These are phyloP conservation scores for Neolamprologus falcicula DNA, from an alignment of 2,113 vertebrate genomes.

Conservation along the genomic window DNA sequence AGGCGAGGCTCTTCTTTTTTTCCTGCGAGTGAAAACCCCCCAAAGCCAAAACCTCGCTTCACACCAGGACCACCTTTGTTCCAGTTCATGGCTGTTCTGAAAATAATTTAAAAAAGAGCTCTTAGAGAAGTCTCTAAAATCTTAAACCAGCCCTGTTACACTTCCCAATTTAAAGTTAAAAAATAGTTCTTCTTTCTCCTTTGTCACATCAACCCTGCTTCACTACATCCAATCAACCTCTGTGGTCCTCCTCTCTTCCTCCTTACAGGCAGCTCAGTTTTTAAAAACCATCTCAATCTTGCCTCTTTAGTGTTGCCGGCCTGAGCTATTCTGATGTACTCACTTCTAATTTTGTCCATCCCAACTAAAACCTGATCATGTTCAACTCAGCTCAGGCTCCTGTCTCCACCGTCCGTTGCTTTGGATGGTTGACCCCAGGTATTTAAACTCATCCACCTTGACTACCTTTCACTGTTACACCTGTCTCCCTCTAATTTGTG, in stretches of 20 bases:
- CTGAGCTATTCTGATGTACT: not conserved
- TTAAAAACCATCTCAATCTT: not conserved
- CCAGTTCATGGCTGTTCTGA: constrained; percentile 86
- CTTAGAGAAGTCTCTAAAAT: not conserved
- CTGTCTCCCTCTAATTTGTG: not conserved
- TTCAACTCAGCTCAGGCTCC: not conserved
- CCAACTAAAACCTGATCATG: not conserved
- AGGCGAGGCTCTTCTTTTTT: constrained; percentile 89
- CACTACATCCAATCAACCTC: not conserved
- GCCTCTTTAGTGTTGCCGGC: not conserved
- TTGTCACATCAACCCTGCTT: not conserved
- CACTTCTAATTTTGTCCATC: not conserved
- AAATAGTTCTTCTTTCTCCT: not conserved
- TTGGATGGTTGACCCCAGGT: not conserved
- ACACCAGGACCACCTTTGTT: constrained; percentile 92
- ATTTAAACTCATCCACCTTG: not conserved
- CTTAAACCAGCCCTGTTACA: not conserved
- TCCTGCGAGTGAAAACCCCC: constrained; percentile 87
- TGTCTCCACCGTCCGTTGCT: rapidly evolving
- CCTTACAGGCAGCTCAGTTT: not conserved
- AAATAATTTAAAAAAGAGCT: rapidly evolving
- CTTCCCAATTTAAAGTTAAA: not conserved
- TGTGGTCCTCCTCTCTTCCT: not conserved
- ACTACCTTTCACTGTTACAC: not conserved
- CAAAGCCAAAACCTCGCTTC: constrained; percentile 96